phyloP scores from a whole-genome alignment of 2,113 vertebrate species.

The Callocephalon fimbriatum region DNA sequence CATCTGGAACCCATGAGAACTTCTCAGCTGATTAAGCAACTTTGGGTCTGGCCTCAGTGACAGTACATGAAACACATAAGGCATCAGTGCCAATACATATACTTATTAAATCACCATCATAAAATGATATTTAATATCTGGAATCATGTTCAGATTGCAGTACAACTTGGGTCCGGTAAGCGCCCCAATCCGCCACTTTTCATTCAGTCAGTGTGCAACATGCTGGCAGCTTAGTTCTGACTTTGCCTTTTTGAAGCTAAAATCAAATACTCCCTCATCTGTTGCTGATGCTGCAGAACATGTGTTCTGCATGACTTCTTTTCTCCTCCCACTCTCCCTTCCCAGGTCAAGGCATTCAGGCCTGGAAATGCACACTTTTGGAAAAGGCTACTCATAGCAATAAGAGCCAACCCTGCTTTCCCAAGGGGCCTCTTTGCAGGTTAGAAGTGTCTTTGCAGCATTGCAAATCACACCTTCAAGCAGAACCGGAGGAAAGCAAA shows the following conservation, averaged over 20 bases:
- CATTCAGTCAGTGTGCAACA: not conserved
- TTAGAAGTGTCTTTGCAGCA: not conserved
- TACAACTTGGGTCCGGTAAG: not conserved
- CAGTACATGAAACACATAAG: not conserved
- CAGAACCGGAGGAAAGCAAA: not conserved
- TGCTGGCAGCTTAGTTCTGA: not conserved
- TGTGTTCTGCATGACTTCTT: conserved; percentile 5
- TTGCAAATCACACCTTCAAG: not conserved
- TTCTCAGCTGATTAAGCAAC: not conserved
- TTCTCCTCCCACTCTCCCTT: not conserved
- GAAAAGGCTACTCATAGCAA: not conserved
- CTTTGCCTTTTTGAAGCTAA: not conserved
- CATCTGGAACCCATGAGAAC: not conserved
- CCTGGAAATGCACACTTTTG: not conserved
- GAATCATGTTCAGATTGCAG: not conserved
- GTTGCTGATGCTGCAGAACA: conserved; percentile 17
- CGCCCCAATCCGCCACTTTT: not conserved
- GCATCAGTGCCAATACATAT: not conserved
- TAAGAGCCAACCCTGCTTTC: not conserved
- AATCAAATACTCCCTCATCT: not conserved
- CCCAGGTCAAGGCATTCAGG: not conserved
- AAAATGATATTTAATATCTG: not conserved
- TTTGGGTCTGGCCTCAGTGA: not conserved
- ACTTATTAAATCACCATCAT: not conserved
- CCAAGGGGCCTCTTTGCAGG: not conserved